Evolutionary conservation across 1,140 invertebrate genomes (phyloP).

Genomic region (Anagrus nilaparvatae): DNA sequence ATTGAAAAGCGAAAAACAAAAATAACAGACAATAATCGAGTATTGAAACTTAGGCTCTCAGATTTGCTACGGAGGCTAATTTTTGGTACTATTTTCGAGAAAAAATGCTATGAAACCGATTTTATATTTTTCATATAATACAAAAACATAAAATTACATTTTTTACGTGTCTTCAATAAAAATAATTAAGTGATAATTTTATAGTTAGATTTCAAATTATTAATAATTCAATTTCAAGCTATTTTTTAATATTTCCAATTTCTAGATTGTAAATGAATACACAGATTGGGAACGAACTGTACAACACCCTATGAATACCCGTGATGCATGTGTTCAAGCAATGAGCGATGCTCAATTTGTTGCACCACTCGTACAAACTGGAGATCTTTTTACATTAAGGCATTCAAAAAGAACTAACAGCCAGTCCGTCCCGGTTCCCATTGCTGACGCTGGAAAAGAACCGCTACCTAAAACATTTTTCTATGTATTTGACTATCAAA

Average conservation of each 20-base stretch:
- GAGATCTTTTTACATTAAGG: constrained; percentile 58
- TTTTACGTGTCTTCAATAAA: too few relatives aligned
- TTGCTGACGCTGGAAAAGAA: constrained; percentile 31
- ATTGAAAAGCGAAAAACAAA: too few relatives aligned
- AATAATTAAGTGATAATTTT: too few relatives aligned
- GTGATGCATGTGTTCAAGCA: constrained; percentile 85
- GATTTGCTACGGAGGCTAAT: too few relatives aligned
- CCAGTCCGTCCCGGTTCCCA: constrained; percentile 30
- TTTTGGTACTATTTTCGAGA: too few relatives aligned
- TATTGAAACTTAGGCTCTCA: too few relatives aligned
- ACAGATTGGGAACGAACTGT: constrained; percentile 92
- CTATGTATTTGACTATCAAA: constrained; percentile 90
- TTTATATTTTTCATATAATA: too few relatives aligned
- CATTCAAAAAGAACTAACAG: constrained; percentile 35
- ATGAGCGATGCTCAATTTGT: constrained; percentile 88
- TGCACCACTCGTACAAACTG: constrained; percentile 72
- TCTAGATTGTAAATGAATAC: constrained; percentile 83
- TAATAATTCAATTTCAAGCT: not conserved
- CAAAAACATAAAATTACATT: too few relatives aligned
- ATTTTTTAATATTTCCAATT: constrained; percentile 9
- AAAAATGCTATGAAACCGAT: too few relatives aligned
- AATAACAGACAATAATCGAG: too few relatives aligned
- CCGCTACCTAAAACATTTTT: constrained; percentile 65
- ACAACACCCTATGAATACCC: constrained; percentile 81
- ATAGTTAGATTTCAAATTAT: not conserved